Evolutionary conservation across 1,140 invertebrate species (phyloP).

Genomic region (Cyclina sinensis): DNA sequence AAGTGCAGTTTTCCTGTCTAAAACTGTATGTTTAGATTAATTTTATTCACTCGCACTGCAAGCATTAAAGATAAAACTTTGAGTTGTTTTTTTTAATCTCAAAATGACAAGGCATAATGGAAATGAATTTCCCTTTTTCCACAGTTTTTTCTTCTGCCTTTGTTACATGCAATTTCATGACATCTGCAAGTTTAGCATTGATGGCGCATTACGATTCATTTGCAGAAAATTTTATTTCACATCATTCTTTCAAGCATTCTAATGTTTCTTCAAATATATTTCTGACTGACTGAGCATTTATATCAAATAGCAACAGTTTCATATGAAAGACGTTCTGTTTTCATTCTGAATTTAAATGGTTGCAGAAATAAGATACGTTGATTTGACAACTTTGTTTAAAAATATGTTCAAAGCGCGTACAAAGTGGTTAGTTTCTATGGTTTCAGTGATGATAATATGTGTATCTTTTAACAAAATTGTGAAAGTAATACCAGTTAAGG

Average conservation of each 20-base stretch:
- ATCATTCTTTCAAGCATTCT: conserved; percentile 34
- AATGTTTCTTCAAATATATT: conserved; percentile 1
- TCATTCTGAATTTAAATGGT: background rate
- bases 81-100: background rate
- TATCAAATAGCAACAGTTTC: conserved; percentile 31
- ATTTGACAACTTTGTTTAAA: conserved; percentile 50
- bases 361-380: conserved; percentile 21
- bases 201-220: conserved; percentile 14
- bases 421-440: conserved; percentile 13
- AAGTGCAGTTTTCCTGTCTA: too few relatives aligned
- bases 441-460: conserved; percentile 6
- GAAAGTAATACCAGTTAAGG: conserved; percentile 23
- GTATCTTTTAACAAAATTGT: conserved; percentile 25
- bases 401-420: conserved; percentile 32
- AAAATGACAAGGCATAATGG: background rate
- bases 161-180: conserved; percentile 5
- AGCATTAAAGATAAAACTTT: too few relatives aligned
- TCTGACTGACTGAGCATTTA: conserved; percentile 37
- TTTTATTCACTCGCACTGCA: too few relatives aligned
- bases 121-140: too few relatives aligned
- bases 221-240: conserved; percentile 28
- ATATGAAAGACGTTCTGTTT: conserved; percentile 15
- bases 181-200: conserved; percentile 28
- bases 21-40: too few relatives aligned
- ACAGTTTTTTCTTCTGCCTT: background rate